Conservation (phyloP, 2,113 vertebrate species). For the Urocynchramus pylzowi region DNA sequence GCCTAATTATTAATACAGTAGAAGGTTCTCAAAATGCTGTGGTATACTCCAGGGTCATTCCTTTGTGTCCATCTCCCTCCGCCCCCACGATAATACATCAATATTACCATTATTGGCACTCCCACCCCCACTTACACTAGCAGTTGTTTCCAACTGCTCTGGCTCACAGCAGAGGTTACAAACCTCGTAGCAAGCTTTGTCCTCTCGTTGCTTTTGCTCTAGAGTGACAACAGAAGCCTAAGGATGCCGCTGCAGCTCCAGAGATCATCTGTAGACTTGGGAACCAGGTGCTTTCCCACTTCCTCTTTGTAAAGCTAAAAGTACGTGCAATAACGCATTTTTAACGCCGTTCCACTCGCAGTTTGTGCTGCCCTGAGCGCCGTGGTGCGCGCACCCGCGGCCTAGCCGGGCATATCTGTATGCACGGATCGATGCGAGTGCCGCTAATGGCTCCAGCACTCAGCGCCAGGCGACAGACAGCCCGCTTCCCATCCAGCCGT, state of each 20-base stretch:
- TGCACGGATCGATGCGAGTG: conserved; percentile 5
- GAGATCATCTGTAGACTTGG: neutral
- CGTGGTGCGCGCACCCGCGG: neutral
- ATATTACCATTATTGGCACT: neutral
- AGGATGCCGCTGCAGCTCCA: neutral
- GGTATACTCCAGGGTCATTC: neutral
- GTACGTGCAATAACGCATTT: fast-evolving
- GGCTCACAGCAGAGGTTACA: neutral
- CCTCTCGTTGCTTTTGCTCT: neutral
- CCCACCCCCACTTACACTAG: neutral
- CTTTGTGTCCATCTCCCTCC: neutral
- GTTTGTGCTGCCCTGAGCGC: neutral
- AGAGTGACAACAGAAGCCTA: neutral
- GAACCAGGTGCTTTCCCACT: neutral
- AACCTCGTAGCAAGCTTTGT: neutral
- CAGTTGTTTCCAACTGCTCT: neutral
- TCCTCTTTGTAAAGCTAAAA: neutral
- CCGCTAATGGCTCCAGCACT: conserved; percentile 7
- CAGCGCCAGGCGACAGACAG: neutral
- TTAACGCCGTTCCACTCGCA: neutral
- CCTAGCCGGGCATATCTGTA: conserved; percentile 11
- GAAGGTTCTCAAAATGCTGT: neutral
- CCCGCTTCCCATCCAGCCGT: neutral
- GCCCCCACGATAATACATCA: neutral
- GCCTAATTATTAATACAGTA: neutral